These are phyloP conservation scores for Rhodophaea formosa DNA, from an alignment of 2,888 invertebrate genomes.

Conservation along the genomic window DNA sequence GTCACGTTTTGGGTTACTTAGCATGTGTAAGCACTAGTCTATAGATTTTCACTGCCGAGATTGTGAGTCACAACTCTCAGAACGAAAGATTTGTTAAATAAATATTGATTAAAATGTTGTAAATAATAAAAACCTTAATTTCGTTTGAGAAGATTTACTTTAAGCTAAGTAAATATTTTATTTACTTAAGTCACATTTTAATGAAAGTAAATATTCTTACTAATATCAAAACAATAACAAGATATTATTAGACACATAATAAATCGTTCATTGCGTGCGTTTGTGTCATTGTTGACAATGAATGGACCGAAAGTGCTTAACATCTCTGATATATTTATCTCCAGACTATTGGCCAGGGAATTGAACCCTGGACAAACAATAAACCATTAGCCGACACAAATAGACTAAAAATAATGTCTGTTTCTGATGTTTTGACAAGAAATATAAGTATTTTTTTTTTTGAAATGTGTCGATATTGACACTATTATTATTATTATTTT, in stretches of 20 bases:
- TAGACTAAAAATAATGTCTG: slow-evolving; percentile 18
- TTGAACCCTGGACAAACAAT: slow-evolving; percentile 23
- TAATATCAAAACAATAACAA: not conserved
- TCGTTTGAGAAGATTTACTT: no score
- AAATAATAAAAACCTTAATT: no score
- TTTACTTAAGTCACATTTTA: no score
- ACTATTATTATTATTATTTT: no score
- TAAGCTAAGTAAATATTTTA: no score
- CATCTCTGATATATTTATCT: slow-evolving; percentile 34
- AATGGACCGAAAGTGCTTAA: slow-evolving; percentile 5
- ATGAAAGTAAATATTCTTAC: not conserved
- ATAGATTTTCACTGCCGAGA: no score
- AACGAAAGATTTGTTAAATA: no score
- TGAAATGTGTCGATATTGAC: not conserved
- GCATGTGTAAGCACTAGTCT: no score
- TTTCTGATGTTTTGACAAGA: not conserved
- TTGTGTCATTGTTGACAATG: slow-evolving; percentile 3
- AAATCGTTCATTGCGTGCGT: not conserved
- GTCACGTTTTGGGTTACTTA: no score
- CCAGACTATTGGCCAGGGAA: slow-evolving; percentile 19
- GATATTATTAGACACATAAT: not conserved
- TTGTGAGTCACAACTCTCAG: no score
- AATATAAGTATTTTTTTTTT: not conserved
- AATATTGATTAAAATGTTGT: no score
- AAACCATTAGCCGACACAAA: slow-evolving; percentile 21